phyloP scores from a whole-genome alignment of 2,113 vertebrate genomes.

The Mixornis gularis region DNA sequence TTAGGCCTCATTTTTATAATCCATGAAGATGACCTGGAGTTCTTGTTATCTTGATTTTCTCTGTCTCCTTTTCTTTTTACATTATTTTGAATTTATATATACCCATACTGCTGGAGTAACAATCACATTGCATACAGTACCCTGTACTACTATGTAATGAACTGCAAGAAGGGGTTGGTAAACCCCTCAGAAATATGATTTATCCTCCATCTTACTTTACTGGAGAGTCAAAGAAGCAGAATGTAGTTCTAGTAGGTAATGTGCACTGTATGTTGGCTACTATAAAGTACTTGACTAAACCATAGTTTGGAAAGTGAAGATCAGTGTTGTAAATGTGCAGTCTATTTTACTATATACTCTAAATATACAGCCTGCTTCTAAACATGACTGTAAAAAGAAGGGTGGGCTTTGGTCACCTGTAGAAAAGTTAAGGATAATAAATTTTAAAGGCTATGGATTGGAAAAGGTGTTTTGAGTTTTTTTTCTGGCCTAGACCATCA shows the following conservation, averaged over 20 bases:
- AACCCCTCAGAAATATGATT: neutral
- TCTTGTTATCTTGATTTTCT: neutral
- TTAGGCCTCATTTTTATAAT: neutral
- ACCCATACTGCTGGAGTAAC: neutral
- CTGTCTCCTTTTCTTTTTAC: neutral
- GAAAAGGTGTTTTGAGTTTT: neutral
- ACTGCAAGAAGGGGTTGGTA: neutral
- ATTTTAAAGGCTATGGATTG: neutral
- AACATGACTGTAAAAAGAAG: neutral
- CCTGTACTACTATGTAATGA: neutral
- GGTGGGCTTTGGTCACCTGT: neutral
- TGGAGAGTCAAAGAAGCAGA: neutral
- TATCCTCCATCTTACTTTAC: neutral
- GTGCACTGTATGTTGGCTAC: neutral
- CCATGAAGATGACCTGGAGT: neutral
- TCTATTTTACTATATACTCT: neutral
- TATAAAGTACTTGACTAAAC: neutral
- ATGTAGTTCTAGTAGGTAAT: neutral
- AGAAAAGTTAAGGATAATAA: neutral
- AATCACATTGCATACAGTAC: neutral
- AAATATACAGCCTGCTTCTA: neutral
- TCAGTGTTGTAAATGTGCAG: neutral
- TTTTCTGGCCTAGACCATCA: neutral
- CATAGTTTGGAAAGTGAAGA: neutral
- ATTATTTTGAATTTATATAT: neutral